phyloP scores from a whole-genome alignment of 1,140 invertebrate genomes.

The Hermetia illucens region DNA sequence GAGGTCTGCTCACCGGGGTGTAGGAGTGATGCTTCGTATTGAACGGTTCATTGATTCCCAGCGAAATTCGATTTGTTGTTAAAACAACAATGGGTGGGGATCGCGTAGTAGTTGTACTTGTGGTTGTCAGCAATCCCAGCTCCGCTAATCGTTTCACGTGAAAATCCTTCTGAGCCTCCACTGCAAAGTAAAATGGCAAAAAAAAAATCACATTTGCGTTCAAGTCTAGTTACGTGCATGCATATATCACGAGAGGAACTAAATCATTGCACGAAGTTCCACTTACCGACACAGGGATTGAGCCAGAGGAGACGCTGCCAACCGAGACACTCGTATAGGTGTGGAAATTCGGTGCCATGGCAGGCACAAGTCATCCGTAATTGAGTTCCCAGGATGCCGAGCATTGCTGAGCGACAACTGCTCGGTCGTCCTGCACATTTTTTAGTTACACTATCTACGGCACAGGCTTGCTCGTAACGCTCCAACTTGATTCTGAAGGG shows the following conservation, averaged over 20 bases:
- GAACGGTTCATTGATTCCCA: too few species aligned
- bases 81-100: constrained; percentile 20
- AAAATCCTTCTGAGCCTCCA: constrained; percentile 78
- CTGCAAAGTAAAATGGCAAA: too few species aligned
- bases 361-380: constrained; percentile 71
- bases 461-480: constrained; percentile 78
- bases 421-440: constrained; percentile 72
- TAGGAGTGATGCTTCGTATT: too few species aligned
- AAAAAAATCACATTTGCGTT: too few species aligned
- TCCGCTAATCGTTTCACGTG: constrained; percentile 49
- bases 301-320: constrained; percentile 85
- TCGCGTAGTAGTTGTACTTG: constrained; percentile 29
- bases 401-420: constrained; percentile 64
- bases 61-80: too few species aligned
- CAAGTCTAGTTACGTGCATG: not conserved
- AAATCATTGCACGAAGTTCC: too few species aligned
- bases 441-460: constrained; percentile 74
- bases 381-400: constrained; percentile 74
- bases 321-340: constrained; percentile 72
- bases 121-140: constrained; percentile 32
- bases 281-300: constrained; percentile 81
- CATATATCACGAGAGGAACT: too few species aligned
- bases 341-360: constrained; percentile 63
- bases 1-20: too few species aligned
- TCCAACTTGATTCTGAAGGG: constrained; percentile 61